These are phyloP conservation scores for Ispidina picta DNA, from an alignment of 2,797 vertebrate species.

Conservation along the genomic window DNA sequence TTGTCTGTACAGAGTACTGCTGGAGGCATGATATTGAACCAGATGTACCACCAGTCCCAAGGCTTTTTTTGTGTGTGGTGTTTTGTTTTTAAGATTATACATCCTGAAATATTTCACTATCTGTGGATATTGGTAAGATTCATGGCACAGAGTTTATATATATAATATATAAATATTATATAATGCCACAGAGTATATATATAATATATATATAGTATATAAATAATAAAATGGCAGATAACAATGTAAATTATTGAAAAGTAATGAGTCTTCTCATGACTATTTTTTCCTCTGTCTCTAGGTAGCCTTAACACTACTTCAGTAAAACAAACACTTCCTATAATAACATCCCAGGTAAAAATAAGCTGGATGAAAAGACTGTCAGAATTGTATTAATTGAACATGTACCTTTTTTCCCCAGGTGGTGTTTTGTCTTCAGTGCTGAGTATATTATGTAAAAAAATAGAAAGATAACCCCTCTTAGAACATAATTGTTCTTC, in stretches of 20 bases:
- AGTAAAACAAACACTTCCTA: not conserved
- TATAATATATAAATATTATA: too few species aligned
- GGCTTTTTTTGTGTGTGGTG: not conserved
- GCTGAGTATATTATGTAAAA: not conserved
- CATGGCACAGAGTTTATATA: not conserved
- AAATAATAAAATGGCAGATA: not conserved
- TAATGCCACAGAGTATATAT: too few species aligned
- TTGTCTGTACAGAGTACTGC: not conserved
- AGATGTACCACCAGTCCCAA: not conserved
- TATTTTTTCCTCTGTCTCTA: not conserved
- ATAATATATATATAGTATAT: too few species aligned
- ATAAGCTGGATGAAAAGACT: not conserved
- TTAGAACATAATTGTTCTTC: not conserved
- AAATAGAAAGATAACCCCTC: not conserved
- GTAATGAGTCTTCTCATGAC: not conserved
- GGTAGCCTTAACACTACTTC: not conserved
- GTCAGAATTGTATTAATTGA: not conserved
- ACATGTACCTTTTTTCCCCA: not conserved
- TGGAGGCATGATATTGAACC: not conserved
- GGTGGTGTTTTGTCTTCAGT: not conserved
- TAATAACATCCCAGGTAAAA: not conserved
- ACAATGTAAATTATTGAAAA: not conserved
- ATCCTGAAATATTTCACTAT: not conserved
- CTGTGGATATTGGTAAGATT: not conserved
- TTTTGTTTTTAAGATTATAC: not conserved